phyloP scores from a whole-genome alignment of 1,140 invertebrate species.

The Paraescarpia echinospica region DNA sequence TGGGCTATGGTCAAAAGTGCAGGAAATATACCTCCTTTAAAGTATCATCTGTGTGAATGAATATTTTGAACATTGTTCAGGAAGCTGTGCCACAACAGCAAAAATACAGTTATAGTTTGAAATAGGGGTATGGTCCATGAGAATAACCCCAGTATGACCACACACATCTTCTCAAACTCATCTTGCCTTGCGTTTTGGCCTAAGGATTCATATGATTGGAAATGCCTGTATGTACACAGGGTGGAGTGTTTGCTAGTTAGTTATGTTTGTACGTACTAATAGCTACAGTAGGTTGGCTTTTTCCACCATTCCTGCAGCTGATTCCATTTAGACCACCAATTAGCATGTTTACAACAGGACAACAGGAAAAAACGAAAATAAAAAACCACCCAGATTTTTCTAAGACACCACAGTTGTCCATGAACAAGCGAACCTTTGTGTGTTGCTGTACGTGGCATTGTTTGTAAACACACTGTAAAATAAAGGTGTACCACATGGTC shows the following conservation, averaged over 20 bases:
- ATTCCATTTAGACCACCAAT: background rate
- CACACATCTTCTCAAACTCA: background rate
- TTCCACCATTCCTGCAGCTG: background rate
- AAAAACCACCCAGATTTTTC: background rate
- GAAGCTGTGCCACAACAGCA: background rate
- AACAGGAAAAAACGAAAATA: background rate
- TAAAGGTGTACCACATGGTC: background rate
- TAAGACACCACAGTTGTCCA: background rate
- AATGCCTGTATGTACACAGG: too few relatives aligned
- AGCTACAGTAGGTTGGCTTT: background rate
- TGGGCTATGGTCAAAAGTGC: too few relatives aligned
- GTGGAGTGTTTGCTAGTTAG: too few relatives aligned
- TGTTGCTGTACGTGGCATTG: background rate
- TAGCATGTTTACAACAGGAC: background rate
- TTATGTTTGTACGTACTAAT: too few relatives aligned
- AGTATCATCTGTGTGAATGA: background rate
- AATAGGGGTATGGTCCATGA: background rate
- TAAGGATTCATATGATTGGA: too few relatives aligned
- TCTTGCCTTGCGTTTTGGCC: too few relatives aligned
- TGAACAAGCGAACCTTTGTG: background rate
- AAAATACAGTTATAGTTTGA: background rate
- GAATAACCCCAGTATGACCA: background rate
- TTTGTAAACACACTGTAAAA: background rate
- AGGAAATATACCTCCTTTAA: too few relatives aligned
- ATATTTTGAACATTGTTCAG: background rate